A percentile compares a stretch with the other conserved stretches of the same genome.
These are phyloP conservation scores for Phalacrocorax pelagicus DNA, from an alignment of 2,113 vertebrate genomes.

Conservation along the genomic window DNA sequence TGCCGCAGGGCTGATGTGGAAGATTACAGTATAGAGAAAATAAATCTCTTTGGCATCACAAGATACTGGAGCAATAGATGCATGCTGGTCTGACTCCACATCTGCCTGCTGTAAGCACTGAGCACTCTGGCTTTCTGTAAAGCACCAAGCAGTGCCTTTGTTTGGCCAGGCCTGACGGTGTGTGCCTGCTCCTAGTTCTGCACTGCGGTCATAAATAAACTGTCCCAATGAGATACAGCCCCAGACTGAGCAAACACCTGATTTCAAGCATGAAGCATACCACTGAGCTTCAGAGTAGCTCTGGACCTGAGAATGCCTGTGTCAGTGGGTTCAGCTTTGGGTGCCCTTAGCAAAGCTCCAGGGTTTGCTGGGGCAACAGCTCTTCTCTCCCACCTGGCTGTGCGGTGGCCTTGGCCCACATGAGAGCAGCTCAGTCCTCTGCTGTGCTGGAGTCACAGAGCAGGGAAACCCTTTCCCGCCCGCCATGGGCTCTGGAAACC, in stretches of 20 bases:
- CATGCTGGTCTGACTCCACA: accelerated
- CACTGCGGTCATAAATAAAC: accelerated
- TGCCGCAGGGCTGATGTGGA: not conserved
- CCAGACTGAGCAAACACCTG: accelerated
- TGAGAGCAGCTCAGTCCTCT: not conserved
- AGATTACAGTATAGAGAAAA: accelerated
- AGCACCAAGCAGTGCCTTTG: not conserved
- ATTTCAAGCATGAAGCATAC: not conserved
- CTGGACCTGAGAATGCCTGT: accelerated
- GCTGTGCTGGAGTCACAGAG: accelerated
- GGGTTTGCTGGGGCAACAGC: accelerated
- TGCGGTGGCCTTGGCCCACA: accelerated
- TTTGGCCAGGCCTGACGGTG: accelerated
- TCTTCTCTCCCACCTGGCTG: not conserved
- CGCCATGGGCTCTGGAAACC: accelerated
- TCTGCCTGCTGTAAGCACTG: not conserved
- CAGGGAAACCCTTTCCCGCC: not conserved
- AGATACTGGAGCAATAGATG: accelerated
- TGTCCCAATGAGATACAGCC: accelerated
- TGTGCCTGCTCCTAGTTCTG: not conserved
- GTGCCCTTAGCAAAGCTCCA: accelerated
- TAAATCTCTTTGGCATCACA: too few relatives aligned
- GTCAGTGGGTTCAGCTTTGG: not conserved
- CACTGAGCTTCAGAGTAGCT: not conserved
- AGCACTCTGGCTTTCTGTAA: accelerated